phyloP scores from a whole-genome alignment of 2,888 invertebrate species.

The Acronicta aceris region DNA sequence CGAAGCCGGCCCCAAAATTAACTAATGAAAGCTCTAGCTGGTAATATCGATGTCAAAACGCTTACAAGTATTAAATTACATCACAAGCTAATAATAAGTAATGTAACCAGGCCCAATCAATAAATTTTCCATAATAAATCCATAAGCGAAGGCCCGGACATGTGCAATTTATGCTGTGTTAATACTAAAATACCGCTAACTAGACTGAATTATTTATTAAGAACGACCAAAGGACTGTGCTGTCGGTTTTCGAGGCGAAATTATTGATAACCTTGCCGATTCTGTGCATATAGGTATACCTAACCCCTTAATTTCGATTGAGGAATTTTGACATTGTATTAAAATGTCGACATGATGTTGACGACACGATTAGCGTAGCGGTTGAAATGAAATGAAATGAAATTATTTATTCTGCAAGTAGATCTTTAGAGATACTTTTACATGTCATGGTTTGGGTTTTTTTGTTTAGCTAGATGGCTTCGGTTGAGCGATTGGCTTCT shows the following conservation, averaged over 20 bases:
- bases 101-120: constrained; percentile 22
- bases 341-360: not conserved
- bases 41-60: no score
- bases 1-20: no score
- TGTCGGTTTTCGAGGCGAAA: constrained; percentile 35
- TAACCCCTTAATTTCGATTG: not conserved
- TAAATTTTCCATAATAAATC: constrained; percentile 47
- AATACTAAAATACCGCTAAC: constrained; percentile 41
- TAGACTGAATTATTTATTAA: constrained; percentile 50
- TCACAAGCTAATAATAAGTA: constrained; percentile 5
- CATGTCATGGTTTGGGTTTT: no score
- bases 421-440: no score
- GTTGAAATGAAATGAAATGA: no score
- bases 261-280: constrained; percentile 37
- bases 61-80: not conserved
- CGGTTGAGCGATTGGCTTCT: no score
- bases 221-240: constrained; percentile 22
- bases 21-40: not conserved
- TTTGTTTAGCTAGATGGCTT: no score
- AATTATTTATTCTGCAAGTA: no score
- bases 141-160: constrained; percentile 34
- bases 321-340: not conserved
- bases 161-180: constrained; percentile 52
- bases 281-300: not conserved
- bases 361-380: no score